A percentile compares a stretch with the other conserved stretches of the same genome.
Conservation (phyloP, 2,797 vertebrate species). For the Alcedo quadribrachys region DNA sequence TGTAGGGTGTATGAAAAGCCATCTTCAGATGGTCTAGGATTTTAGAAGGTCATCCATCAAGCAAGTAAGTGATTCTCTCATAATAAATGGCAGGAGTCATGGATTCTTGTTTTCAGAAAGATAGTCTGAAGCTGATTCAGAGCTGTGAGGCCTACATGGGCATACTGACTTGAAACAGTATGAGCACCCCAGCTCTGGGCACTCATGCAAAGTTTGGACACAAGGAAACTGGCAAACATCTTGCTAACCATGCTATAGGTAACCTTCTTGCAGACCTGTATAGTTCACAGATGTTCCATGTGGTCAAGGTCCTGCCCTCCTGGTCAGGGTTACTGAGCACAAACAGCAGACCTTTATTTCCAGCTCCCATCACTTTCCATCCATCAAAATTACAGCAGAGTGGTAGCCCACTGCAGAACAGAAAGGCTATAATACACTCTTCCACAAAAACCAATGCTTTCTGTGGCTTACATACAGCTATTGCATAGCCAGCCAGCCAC, state of each 20-base stretch:
- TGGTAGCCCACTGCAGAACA: not conserved
- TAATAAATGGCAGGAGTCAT: not conserved
- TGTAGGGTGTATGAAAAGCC: not conserved
- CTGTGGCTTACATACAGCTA: not conserved
- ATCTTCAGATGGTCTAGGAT: not conserved
- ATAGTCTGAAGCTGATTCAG: not conserved
- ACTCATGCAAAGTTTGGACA: not conserved
- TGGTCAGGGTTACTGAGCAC: not conserved
- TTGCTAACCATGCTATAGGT: not conserved
- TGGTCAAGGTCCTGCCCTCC: not conserved
- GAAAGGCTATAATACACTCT: not conserved
- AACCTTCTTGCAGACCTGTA: not conserved
- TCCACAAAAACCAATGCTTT: not conserved
- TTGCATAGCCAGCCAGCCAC: not conserved
- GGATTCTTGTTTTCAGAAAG: not conserved
- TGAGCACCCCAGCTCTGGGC: not conserved
- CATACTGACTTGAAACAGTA: not conserved
- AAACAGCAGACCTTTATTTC: not conserved
- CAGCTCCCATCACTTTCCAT: not conserved
- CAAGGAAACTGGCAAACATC: not conserved
- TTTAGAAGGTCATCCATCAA: not conserved
- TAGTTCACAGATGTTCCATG: not conserved
- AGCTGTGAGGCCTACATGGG: not conserved
- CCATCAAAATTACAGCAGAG: not conserved
- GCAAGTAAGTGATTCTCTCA: rapidly evolving